These are phyloP conservation scores for Sycobia sp. DNA, from an alignment of 1,140 invertebrate species.

Conservation along the genomic window DNA sequence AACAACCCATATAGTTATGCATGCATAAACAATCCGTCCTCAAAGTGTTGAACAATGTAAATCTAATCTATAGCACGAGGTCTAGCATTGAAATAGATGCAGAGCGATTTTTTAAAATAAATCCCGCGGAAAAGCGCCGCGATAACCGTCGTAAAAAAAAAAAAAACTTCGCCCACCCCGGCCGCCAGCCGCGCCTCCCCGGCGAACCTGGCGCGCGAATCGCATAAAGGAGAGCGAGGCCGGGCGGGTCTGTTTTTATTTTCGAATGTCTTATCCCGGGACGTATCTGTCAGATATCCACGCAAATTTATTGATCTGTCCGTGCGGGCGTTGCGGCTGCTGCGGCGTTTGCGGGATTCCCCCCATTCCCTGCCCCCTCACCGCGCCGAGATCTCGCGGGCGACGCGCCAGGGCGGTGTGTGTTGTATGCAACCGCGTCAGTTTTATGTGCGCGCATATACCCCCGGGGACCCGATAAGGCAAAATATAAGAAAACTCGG, in stretches of 20 bases:
- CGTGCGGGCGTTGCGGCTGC: too few relatives aligned
- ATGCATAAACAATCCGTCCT: too few relatives aligned
- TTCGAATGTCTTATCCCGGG: slow-evolving; percentile 32
- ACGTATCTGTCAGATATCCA: slow-evolving; percentile 51
- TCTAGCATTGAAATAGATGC: slow-evolving; percentile 27
- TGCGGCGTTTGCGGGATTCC: slow-evolving; percentile 26
- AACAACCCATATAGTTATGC: too few relatives aligned
- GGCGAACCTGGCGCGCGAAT: slow-evolving; percentile 3
- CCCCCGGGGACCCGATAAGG: slow-evolving; percentile 52
- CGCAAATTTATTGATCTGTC: slow-evolving; percentile 58
- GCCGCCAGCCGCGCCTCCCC: too few relatives aligned
- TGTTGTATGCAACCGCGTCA: slow-evolving; percentile 47
- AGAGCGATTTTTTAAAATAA: slow-evolving; percentile 19
- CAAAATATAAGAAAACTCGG: slow-evolving; percentile 45
- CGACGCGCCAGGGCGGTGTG: too few relatives aligned
- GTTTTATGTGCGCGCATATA: slow-evolving; percentile 49
- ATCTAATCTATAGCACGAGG: too few relatives aligned
- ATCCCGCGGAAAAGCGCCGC: slow-evolving; percentile 21
- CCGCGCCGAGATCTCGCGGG: too few relatives aligned
- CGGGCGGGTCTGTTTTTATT: slow-evolving; percentile 34
- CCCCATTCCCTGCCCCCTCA: too few relatives aligned
- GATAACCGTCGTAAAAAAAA: slow-evolving; percentile 36
- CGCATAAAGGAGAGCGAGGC: slow-evolving; percentile 27
- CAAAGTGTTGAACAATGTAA: too few relatives aligned
- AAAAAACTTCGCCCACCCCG: too few relatives aligned